Base-by-base conservation (phyloP, 2,113 vertebrate species). In the Asarcornis scutulata region DNA sequence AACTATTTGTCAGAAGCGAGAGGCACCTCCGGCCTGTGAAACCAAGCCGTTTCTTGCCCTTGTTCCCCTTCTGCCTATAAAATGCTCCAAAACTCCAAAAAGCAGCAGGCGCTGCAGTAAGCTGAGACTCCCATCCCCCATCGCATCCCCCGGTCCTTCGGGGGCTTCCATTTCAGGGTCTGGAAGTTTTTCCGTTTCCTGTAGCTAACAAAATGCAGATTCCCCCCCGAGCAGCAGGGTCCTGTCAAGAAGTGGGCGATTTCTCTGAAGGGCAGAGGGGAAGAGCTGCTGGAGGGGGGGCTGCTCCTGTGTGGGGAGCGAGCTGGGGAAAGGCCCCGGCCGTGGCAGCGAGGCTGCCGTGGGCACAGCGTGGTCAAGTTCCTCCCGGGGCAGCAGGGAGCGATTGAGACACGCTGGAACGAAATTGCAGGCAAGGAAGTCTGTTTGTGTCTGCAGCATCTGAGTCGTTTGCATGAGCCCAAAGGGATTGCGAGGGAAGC, bases 201-300 rank as follows among this genome's bases (percentile, higher is more conserved):
- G 95, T 52, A 80, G 86, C 72, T 96, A 93, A 96, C 81, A 56
- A 63, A 85, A 52, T 48, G 76, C 95, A 95, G 89, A 81, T 91
- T 83, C 50, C 40, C 29, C 1, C 60, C 48, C 3, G 50, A 86
- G 44, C 85, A 88, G 90, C 94, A 86, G 91, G 93, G 83, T 73
- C 80, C 3, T 13, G 31, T 82, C 84, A 40, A 1, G 4, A 27
- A 17, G 9, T 7, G 80, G 42, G 46, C 18, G 74, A 55, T 78
- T 90, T 67, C 86, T 87, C 75, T 40, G 81, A 66, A 82, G 62
- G 83, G 31, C 56, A 69, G 42, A 77, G 42, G 5, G 74, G 74
- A 78, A 76, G 69, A 82, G 68, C 29, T n/a, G 46, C 44, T 11
- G 6, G 34, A 3, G 64, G 17, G 38, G 27, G 26, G 32, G 3